phyloP scores from a whole-genome alignment of 1,140 invertebrate genomes.

The Bilobella aurantiaca region DNA sequence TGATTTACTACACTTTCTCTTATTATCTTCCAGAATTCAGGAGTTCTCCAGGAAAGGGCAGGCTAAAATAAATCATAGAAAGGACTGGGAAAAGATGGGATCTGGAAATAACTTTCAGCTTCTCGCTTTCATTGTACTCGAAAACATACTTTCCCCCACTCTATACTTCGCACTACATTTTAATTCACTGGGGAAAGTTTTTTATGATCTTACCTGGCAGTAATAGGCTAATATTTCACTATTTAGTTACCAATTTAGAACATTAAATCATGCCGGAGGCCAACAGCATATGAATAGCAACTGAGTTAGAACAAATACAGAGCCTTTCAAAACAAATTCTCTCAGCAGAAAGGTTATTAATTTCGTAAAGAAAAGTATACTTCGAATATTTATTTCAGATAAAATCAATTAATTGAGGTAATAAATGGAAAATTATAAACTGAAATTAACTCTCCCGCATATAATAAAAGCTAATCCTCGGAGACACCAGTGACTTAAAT shows the following conservation, averaged over 20 bases:
- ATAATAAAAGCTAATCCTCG: too few species aligned
- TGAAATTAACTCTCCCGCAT: too few species aligned
- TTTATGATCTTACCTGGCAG: slow-evolving; percentile 5
- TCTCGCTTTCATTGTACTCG: not conserved
- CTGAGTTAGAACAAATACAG: too few species aligned
- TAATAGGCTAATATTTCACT: not conserved
- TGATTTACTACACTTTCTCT: slow-evolving; percentile 33
- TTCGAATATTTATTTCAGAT: too few species aligned
- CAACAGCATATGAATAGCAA: not conserved
- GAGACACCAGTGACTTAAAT: too few species aligned
- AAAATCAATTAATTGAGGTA: too few species aligned
- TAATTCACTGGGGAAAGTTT: slow-evolving; percentile 3
- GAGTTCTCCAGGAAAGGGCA: slow-evolving; percentile 17
- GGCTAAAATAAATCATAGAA: slow-evolving; percentile 25
- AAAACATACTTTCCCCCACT: not conserved
- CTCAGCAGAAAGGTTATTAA: too few species aligned
- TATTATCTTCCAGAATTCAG: slow-evolving; percentile 31
- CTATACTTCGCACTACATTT: slow-evolving; percentile 1
- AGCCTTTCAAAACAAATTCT: too few species aligned
- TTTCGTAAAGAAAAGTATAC: too few species aligned
- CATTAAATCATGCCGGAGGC: not conserved
- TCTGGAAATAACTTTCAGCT: not conserved
- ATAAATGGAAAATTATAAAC: too few species aligned
- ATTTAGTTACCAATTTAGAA: not conserved
- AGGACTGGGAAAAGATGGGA: not conserved